phyloP scores from a whole-genome alignment of 2,113 vertebrate species.

The Halcyon malimbica region DNA sequence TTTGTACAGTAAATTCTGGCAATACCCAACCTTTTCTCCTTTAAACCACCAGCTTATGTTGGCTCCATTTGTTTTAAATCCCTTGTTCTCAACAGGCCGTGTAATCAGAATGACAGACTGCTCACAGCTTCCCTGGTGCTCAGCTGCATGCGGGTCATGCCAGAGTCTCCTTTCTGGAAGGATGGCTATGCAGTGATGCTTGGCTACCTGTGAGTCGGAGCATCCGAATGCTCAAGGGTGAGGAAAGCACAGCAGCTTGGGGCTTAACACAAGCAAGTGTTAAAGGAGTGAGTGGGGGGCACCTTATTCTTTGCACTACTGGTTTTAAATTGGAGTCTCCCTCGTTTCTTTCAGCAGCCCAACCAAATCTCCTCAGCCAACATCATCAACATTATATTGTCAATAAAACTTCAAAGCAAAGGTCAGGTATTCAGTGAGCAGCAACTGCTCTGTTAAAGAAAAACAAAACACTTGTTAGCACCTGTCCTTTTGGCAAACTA shows the following conservation, averaged over 20 bases:
- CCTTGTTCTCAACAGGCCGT: not conserved
- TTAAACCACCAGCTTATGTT: slow-evolving; percentile 14
- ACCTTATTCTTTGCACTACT: not conserved
- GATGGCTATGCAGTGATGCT: not conserved
- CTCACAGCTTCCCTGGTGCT: not conserved
- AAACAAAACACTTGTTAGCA: slow-evolving; percentile 13
- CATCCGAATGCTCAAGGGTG: not conserved
- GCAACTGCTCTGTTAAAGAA: slow-evolving; percentile 9
- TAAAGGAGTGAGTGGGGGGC: not conserved
- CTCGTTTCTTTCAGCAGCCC: not conserved
- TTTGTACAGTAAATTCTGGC: slow-evolving; percentile 32
- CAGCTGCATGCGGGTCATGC: not conserved
- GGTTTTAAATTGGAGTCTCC: not conserved
- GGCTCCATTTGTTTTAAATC: slow-evolving; percentile 12
- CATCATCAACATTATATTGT: not conserved
- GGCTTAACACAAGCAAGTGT: not conserved
- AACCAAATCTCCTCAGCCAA: not conserved
- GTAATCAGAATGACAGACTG: slow-evolving; percentile 4
- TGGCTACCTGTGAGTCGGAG: not conserved
- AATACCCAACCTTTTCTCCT: slow-evolving; percentile 4
- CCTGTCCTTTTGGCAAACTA: slow-evolving; percentile 5
- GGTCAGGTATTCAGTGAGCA: slow-evolving; percentile 2
- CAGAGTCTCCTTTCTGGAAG: not conserved
- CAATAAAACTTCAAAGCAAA: slow-evolving; percentile 5
- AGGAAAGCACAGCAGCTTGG: not conserved